phyloP scores from a whole-genome alignment of 2,797 vertebrate genomes.

The Helarctos malayanus region DNA sequence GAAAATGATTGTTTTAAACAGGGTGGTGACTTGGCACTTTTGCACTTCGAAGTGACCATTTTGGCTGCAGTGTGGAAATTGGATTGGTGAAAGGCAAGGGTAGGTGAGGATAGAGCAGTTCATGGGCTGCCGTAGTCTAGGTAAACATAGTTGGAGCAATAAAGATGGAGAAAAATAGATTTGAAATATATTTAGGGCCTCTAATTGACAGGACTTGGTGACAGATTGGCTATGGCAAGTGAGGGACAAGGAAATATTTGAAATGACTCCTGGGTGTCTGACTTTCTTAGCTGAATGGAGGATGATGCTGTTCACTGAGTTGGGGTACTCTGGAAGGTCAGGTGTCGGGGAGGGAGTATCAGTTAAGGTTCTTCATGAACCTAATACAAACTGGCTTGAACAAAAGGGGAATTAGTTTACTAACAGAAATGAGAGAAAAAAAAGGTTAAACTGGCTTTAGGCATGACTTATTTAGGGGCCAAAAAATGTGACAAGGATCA shows the following conservation, averaged over 20 bases:
- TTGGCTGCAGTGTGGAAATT: neutral
- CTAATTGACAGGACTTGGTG: neutral
- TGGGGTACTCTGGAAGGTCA: neutral
- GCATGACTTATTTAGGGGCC: neutral
- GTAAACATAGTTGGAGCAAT: neutral
- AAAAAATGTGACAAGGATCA: neutral
- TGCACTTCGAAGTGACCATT: neutral
- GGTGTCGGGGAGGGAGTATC: neutral
- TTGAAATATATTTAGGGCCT: slow-evolving; percentile 16
- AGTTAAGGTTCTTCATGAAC: neutral
- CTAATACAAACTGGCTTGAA: neutral
- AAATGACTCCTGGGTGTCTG: neutral
- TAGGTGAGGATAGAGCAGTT: neutral
- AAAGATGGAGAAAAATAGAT: neutral
- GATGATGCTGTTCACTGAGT: neutral
- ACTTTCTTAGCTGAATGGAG: neutral
- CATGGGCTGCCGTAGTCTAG: neutral
- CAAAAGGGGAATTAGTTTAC: neutral
- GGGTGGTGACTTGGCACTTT: neutral
- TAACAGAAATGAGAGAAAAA: neutral
- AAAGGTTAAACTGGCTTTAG: neutral
- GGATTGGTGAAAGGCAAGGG: neutral
- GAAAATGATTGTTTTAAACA: slow-evolving; percentile 7
- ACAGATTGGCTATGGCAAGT: neutral
- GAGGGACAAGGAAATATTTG: neutral